phyloP scores from a whole-genome alignment of 2,113 vertebrate genomes.

The Campylorhamphus procurvoides region DNA sequence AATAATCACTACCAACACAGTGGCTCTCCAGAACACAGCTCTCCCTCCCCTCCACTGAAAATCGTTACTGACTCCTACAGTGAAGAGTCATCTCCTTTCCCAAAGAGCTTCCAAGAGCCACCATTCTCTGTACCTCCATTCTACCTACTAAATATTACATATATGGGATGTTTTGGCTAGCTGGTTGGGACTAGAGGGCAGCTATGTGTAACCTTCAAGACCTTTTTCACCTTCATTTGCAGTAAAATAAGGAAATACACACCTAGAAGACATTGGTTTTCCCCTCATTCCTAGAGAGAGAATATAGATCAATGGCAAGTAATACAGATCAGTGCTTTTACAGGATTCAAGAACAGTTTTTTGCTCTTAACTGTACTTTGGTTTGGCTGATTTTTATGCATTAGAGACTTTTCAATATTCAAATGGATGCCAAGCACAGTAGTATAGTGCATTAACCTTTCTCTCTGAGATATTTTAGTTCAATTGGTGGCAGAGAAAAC shows the following conservation, averaged over 20 bases:
- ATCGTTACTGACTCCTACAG: background rate
- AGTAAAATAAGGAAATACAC: background rate
- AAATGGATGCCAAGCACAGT: constrained; percentile 54
- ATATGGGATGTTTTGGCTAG: background rate
- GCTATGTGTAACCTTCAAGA: background rate
- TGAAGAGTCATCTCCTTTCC: background rate
- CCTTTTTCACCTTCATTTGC: background rate
- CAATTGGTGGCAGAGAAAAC: constrained; percentile 63
- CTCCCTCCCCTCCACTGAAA: rapidly evolving
- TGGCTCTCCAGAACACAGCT: background rate
- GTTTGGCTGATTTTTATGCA: constrained; percentile 46
- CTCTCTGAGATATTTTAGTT: constrained; percentile 63
- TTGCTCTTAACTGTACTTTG: constrained; percentile 4
- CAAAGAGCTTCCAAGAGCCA: background rate
- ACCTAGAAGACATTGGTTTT: background rate
- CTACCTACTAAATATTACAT: background rate
- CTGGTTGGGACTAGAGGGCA: background rate
- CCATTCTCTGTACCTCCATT: rapidly evolving
- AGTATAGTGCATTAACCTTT: constrained; percentile 65
- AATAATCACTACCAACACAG: background rate
- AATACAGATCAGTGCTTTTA: background rate
- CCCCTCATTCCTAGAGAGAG: background rate
- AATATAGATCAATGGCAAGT: background rate
- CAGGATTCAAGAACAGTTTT: background rate
- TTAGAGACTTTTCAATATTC: constrained; percentile 55